Base-by-base conservation (phyloP, 2,113 vertebrate genomes). In the Neomonachus schauinslandi region DNA sequence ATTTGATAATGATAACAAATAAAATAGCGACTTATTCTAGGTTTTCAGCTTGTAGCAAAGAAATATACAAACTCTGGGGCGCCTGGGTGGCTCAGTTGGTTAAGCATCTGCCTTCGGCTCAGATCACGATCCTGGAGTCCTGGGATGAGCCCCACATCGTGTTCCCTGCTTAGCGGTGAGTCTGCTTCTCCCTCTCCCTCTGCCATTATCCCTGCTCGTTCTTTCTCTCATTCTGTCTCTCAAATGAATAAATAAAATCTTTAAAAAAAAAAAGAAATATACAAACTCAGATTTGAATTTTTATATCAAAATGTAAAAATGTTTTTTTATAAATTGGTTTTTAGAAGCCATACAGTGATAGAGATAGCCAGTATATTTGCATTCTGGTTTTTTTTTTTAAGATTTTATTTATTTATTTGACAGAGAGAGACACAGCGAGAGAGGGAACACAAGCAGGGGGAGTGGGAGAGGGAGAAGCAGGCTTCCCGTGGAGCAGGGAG, bases 21-120 rank as follows among this genome's bases (percentile, higher is more conserved):
- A 69, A 89, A 94, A 86, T 7, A 59, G 33, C 59, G 28, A 86
- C 76, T 80, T 69, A 83, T 63, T 90, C 49, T 92, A 96, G 89
- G 61, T 91, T 87, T 96, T 89, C 72, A 93, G 12, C 63, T 84
- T 95, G 28, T 80, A 26, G 82, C 42, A 91, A 95, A 81, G 79
- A 93, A 69, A 84, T 88, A 19, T 33, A 77, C 11, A 91, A 84
- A 33, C 55, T 84, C 31, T 67, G 31, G 31, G 63, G 63, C 7
- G 15, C 63, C 31, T 67, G 63, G 63, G 63, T 67, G 63, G 63
- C 15, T 67, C 31, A 67, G 33, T 67, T 67, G 63, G 31, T 67
- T 67, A 67, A 33, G 31, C 31, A 67, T 33, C 63, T 67, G 31
- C 63, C 15, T 67, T 67, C 15, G 2, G 28, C 63, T 65, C 28